A percentile compares a stretch with the other conserved stretches of the same genome.
phyloP scores from a whole-genome alignment of 2,888 invertebrate species.

The Smittia sp. region DNA sequence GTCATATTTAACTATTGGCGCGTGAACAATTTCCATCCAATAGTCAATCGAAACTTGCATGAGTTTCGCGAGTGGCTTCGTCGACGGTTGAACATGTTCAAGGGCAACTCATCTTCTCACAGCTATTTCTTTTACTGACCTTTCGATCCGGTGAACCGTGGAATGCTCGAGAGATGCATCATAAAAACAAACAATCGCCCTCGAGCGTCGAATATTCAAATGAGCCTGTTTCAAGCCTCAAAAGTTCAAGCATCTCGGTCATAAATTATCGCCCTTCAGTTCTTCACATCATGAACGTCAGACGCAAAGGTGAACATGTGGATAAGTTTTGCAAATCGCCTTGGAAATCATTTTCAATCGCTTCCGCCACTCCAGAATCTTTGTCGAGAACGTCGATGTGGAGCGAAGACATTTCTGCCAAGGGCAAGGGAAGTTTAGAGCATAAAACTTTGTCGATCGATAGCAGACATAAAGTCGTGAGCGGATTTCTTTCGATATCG shows the following conservation, averaged over 20 bases:
- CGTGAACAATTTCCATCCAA: not conserved
- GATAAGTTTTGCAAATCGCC: not conserved
- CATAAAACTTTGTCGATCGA: not conserved
- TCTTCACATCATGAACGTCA: not conserved
- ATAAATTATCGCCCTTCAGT: not conserved
- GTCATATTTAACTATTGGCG: not conserved
- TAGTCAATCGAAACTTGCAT: not conserved
- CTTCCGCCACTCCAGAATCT: not conserved
- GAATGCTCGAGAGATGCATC: slow-evolving; percentile 4
- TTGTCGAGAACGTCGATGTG: not conserved
- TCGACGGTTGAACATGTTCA: too few species aligned
- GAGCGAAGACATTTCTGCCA: not conserved
- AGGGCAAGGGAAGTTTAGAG: not conserved
- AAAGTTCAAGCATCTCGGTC: too few species aligned
- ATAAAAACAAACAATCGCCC: not conserved
- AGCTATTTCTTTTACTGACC: not conserved
- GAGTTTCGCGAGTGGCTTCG: too few species aligned
- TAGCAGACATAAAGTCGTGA: not conserved
- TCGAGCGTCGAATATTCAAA: not conserved
- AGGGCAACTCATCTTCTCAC: too few species aligned
- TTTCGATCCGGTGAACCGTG: not conserved
- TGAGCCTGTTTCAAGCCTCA: too few species aligned
- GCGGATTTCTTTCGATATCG: not conserved
- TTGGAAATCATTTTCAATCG: not conserved
- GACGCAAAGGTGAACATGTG: not conserved